A percentile compares a stretch with the other conserved stretches of the same genome.
Evolutionary conservation across 1,140 invertebrate species (phyloP).

Genomic region (Vollenhovia emeryi): DNA sequence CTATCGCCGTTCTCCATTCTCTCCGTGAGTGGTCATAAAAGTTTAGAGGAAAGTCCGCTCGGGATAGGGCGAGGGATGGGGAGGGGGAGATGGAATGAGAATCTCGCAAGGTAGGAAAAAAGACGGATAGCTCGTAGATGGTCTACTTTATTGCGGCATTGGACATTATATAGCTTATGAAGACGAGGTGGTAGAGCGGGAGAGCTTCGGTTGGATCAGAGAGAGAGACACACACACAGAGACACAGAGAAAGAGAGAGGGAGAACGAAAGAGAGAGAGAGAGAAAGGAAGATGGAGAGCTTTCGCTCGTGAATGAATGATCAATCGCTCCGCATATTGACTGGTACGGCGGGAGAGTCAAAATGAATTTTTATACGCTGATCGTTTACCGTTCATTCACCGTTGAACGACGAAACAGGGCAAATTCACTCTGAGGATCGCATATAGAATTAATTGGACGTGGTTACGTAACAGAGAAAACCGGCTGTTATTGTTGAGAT

Average conservation of each 20-base stretch:
- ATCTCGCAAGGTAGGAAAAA: constrained; percentile 51
- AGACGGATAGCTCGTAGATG: constrained; percentile 64
- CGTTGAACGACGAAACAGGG: constrained; percentile 29
- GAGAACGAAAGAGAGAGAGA: constrained; percentile 7
- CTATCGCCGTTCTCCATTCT: constrained; percentile 47
- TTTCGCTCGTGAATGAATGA: constrained; percentile 61
- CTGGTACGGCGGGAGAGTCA: neutral
- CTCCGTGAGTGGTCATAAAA: constrained; percentile 60
- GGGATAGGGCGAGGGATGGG: neutral
- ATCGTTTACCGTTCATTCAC: constrained; percentile 33
- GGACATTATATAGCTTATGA: constrained; percentile 72
- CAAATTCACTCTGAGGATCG: neutral
- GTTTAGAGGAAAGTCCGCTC: constrained; percentile 36
- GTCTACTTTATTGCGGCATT: constrained; percentile 69
- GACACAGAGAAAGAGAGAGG: too few relatives aligned
- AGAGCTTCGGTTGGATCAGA: neutral
- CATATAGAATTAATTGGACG: constrained; percentile 45
- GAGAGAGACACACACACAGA: too few relatives aligned
- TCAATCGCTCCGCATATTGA: constrained; percentile 57
- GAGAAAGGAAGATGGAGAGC: constrained; percentile 23
- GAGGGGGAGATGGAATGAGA: constrained; percentile 9
- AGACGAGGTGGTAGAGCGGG: neutral
- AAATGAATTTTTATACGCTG: constrained; percentile 63
- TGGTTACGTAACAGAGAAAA: constrained; percentile 17
- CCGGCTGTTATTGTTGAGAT: neutral